Conservation (phyloP, 2,113 vertebrate genomes). For the Gobius niger region DNA sequence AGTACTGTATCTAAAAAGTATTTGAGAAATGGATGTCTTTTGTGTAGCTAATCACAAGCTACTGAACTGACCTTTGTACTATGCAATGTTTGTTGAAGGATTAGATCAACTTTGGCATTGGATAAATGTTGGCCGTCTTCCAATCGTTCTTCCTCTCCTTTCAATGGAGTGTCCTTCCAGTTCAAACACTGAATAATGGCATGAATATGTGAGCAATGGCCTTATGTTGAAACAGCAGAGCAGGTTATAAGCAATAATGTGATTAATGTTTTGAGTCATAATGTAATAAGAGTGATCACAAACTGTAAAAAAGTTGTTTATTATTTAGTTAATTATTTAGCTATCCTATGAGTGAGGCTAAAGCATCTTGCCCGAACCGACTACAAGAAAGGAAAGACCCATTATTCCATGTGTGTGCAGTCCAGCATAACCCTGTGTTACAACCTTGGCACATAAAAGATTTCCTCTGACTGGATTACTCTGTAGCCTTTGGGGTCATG, state of each 20-base stretch:
- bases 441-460: conserved; percentile 39
- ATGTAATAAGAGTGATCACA: too few relatives aligned
- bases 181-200: conserved; percentile 23
- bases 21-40: not conserved
- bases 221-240: too few relatives aligned
- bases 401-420: conserved; percentile 50
- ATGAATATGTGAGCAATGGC: conserved; percentile 15
- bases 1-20: not conserved
- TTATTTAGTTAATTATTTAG: too few relatives aligned
- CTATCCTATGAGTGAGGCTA: not conserved
- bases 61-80: conserved; percentile 5
- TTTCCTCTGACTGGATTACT: conserved; percentile 40
- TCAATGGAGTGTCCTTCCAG: not conserved
- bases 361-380: not conserved
- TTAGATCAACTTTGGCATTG: conserved; percentile 2
- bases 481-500: conserved; percentile 38
- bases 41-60: not conserved
- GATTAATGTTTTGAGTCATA: too few relatives aligned
- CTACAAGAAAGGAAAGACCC: conserved; percentile 5
- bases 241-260: too few relatives aligned
- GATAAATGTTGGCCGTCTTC: not conserved
- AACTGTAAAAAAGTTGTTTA: too few relatives aligned
- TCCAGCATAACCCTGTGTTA: conserved; percentile 29
- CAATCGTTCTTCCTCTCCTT: not conserved
- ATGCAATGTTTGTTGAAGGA: conserved; percentile 3